Conservation (phyloP, 2,797 vertebrate genomes). For the Mormyrus hasselquistii region DNA sequence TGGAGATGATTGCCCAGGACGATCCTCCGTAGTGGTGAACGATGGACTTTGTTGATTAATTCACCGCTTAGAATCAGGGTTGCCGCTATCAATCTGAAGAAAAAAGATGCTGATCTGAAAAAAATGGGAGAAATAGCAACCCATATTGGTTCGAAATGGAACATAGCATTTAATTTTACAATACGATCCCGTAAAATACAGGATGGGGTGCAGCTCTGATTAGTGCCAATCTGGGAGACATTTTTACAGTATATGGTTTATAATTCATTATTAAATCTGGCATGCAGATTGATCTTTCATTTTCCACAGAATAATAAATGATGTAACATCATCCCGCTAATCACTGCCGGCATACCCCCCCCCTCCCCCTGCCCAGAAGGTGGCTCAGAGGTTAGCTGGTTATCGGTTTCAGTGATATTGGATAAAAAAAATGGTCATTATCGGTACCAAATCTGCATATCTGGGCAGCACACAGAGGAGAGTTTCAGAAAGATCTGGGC, state of each 20-base stretch:
- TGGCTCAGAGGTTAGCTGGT: not conserved
- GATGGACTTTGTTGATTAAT: not conserved
- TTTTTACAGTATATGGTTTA: not conserved
- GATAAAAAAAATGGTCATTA: not conserved
- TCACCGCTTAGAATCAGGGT: not conserved
- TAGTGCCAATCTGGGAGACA: not conserved
- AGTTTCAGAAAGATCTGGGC: not conserved
- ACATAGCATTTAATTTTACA: not conserved
- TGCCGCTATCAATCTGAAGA: not conserved
- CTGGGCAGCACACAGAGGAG: not conserved
- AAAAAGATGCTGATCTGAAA: not conserved
- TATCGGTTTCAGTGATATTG: not conserved
- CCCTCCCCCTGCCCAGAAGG: not conserved
- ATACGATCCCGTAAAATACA: not conserved
- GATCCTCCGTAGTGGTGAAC: not conserved
- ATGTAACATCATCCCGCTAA: not conserved
- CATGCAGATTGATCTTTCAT: not conserved
- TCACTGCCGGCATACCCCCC: not conserved
- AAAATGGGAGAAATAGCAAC: not conserved
- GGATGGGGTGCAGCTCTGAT: not conserved
- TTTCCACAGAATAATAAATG: not conserved
- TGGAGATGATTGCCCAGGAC: not conserved
- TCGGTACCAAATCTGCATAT: not conserved
- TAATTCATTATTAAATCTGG: not conserved
- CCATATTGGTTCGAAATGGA: not conserved